Evolutionary conservation across 2,797 vertebrate species (phyloP).

Genomic region (Anisognathus igniventris): DNA sequence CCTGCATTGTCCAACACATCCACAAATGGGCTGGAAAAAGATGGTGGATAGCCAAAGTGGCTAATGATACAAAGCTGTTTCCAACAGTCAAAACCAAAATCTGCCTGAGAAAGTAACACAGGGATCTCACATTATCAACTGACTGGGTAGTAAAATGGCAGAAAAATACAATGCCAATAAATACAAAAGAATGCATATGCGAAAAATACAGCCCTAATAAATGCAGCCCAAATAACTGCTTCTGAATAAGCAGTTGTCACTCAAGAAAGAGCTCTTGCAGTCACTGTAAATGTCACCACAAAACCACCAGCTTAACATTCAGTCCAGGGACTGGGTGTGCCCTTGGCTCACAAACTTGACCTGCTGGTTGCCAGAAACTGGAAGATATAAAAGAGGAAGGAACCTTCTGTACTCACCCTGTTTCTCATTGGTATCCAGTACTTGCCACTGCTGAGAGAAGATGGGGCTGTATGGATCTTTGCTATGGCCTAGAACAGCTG

Average conservation of each 20-base stretch:
- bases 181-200: neutral
- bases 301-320: neutral
- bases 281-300: neutral
- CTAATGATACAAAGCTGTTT: neutral
- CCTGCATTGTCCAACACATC: neutral
- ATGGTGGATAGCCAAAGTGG: neutral
- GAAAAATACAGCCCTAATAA: neutral
- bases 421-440: neutral
- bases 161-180: neutral
- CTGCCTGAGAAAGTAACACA: neutral
- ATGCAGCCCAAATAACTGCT: neutral
- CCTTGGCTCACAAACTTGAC: neutral
- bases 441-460: neutral
- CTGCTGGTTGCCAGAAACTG: neutral
- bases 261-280: neutral
- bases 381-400: neutral
- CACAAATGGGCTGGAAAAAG: neutral
- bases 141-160: neutral
- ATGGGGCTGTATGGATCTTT: neutral
- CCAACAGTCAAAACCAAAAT: neutral
- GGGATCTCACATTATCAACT: neutral
- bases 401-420: slow-evolving; percentile 3
- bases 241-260: neutral
- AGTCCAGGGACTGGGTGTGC: neutral
- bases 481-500: neutral